Evolutionary conservation across 2,113 vertebrate genomes (phyloP), one percentile per base, ranked within the genome.

Genomic region (Tetrao urogallus): DNA sequence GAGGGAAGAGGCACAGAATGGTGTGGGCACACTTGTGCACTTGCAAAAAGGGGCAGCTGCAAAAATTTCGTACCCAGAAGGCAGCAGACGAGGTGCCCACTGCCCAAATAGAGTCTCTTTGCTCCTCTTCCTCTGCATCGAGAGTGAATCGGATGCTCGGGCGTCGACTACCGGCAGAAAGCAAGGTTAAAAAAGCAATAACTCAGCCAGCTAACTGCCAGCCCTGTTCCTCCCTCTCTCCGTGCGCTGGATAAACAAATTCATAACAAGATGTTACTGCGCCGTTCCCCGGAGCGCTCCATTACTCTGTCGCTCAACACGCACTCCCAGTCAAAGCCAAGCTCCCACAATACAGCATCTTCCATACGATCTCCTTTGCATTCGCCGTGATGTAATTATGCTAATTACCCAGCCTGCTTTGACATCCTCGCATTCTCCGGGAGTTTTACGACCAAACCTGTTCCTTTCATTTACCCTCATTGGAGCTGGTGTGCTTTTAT

Each of bases 321-420:
- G 67, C 90, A 18, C 88, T 50, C 21, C 92, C 88, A 56, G 91
- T 4, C 11, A 3, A 58, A 83, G 78, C 74, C 6, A 4, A 88
- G 64, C 72, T 88, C 82, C 89, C 90, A 50, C 88, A 85, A 70
- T 1, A 88, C 96, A 70, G 87, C n/a, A 85, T 61, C 94, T 88
- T 43, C 15, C n/a, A 94, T 96, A 88, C 43, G 47, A 90, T 89
- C 92, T 92, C 89, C 70, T 95, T 92, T 94, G 95, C 95, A 94
- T 96, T 67, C 0, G 1, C 91, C 42, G 5, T 80, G 89, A 94
- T 89, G 94, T 86, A 94, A 95, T 93, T 94, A 82, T 69, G 96
- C 94, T 96, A 94, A 95, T 94, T 93, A 94, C 24, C 78, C 71
- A 88, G 78, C 90, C 83, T 2, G 84, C 57, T 89, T 88, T 94